Conservation (phyloP, 2,797 vertebrate genomes). For the Crocodylus rhombifer region DNA sequence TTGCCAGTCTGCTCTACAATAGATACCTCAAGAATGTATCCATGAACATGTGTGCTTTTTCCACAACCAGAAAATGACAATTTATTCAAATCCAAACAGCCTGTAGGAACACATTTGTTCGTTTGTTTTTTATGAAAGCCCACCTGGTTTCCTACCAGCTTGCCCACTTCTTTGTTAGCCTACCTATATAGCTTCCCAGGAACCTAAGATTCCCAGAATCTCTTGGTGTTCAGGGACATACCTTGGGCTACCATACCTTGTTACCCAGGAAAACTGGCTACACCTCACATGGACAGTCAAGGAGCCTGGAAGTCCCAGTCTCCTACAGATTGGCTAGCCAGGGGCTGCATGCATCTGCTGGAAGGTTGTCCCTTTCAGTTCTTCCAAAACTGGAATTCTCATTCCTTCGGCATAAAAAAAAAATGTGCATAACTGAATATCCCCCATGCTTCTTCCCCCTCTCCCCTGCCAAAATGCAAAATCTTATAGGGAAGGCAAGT, state of each 20-base stretch:
- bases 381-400: too few species aligned
- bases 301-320: neutral
- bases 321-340: too few species aligned
- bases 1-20: neutral
- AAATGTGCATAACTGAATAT: too few species aligned
- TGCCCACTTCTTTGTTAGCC: neutral
- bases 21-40: neutral
- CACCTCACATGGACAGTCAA: neutral
- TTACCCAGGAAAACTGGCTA: neutral
- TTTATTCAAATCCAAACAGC: neutral
- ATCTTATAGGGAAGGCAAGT: neutral
- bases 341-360: neutral
- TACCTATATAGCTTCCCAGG: neutral
- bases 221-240: too few species aligned
- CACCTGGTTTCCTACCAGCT: neutral
- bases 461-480: neutral
- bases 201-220: neutral
- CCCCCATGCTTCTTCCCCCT: too few species aligned
- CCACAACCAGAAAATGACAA: neutral
- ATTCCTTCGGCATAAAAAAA: too few species aligned
- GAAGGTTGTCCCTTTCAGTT: too few species aligned
- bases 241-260: too few species aligned
- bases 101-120: neutral
- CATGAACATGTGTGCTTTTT: neutral
- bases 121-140: neutral